These are phyloP conservation scores for Hedya salicella DNA, from an alignment of 2,888 invertebrate species.

Conservation along the genomic window DNA sequence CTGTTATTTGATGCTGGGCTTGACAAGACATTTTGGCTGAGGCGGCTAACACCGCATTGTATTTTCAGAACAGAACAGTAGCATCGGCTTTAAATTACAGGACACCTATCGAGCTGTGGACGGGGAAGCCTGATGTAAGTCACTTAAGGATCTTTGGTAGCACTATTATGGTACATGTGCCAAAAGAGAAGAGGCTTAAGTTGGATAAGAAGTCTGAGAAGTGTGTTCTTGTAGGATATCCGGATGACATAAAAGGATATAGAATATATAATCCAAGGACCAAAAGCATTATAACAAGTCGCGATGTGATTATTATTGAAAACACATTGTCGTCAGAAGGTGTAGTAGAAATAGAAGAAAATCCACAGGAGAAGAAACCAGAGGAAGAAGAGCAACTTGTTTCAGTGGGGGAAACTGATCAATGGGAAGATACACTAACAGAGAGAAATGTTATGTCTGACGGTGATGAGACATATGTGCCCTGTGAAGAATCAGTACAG, in stretches of 20 bases:
- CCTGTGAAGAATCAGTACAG: constrained; percentile 25
- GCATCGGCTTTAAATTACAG: constrained; percentile 17
- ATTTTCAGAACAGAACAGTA: constrained; percentile 26
- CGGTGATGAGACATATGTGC: constrained; percentile 34
- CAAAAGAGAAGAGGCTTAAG: constrained; percentile 36
- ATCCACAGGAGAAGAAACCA: too few relatives aligned
- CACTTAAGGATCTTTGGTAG: constrained; percentile 42
- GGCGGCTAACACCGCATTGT: constrained; percentile 15
- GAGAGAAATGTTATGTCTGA: too few relatives aligned
- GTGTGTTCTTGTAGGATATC: constrained; percentile 41
- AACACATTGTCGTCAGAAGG: not conserved
- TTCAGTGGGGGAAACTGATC: constrained; percentile 47
- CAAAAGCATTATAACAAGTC: constrained; percentile 34
- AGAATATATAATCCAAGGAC: constrained; percentile 35
- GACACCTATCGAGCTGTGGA: constrained; percentile 43
- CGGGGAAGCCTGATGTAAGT: constrained; percentile 37
- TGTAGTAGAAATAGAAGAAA: constrained; percentile 3
- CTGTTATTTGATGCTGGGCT: not conserved
- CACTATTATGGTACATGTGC: constrained; percentile 37
- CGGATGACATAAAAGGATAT: constrained; percentile 44
- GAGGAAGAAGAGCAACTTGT: constrained; percentile 48
- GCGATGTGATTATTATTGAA: constrained; percentile 43
- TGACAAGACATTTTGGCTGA: constrained; percentile 9
- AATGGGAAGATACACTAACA: too few relatives aligned
- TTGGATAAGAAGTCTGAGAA: constrained; percentile 31